Percentiles rank a stretch among this genome's conserved stretches.
These are phyloP conservation scores for Sardinella longiceps DNA, from an alignment of 2,797 vertebrate species.

Conservation along the genomic window DNA sequence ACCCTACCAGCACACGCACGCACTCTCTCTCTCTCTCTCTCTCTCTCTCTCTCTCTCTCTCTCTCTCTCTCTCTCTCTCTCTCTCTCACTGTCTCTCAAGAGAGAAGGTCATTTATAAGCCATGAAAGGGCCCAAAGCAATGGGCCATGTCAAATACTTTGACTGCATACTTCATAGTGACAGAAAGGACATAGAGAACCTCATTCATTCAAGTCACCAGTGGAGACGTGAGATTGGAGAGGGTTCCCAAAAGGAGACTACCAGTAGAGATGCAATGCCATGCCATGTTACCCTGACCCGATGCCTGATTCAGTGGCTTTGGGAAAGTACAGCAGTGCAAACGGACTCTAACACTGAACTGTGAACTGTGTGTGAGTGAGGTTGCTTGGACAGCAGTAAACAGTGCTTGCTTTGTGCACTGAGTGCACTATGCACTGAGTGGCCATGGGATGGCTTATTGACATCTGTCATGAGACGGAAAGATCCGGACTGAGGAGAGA, in stretches of 20 bases:
- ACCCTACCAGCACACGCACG: background rate
- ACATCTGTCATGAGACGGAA: background rate
- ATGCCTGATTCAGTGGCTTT: background rate
- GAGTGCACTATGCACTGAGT: background rate
- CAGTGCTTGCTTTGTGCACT: background rate
- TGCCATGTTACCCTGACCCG: background rate
- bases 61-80: background rate
- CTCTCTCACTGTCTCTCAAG: background rate
- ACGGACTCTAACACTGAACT: background rate
- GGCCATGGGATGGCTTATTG: background rate
- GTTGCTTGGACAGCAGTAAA: background rate
- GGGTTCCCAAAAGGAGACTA: background rate
- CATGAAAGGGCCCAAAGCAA: background rate
- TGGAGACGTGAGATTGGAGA: background rate
- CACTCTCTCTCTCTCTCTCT: background rate
- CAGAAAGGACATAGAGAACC: slow-evolving; percentile 15
- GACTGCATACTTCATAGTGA: background rate
- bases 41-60: background rate
- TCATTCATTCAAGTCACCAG: background rate
- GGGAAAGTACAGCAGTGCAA: background rate
- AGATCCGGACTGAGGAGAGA: slow-evolving; percentile 2
- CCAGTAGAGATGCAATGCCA: background rate
- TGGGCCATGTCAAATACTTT: background rate
- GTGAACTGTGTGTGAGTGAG: background rate
- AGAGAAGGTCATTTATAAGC: background rate